Conservation (phyloP, 1,140 invertebrate genomes). For the Pogonomyrmex californicus region DNA sequence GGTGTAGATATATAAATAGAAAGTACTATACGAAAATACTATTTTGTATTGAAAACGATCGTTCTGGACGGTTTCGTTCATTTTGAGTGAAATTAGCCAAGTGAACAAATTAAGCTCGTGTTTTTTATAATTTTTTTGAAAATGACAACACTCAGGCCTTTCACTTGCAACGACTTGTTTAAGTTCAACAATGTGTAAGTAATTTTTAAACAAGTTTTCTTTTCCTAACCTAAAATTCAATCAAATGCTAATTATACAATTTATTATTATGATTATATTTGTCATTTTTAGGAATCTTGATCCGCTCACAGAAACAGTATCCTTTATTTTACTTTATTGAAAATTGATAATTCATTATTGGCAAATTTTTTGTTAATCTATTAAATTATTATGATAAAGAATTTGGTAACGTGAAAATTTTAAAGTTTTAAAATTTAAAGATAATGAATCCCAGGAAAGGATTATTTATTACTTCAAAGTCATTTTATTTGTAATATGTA, state of each 20-base stretch:
- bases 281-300: constrained; percentile 95
- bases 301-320: constrained; percentile 97
- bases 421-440: neutral
- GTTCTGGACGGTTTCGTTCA: neutral
- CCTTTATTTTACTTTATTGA: constrained; percentile 83
- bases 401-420: neutral
- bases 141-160: constrained; percentile 97
- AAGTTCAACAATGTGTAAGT: constrained; percentile 98
- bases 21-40: neutral
- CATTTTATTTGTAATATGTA: neutral
- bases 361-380: neutral
- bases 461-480: neutral
- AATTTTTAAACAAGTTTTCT: neutral
- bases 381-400: neutral
- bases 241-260: neutral
- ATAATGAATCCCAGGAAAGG: neutral
- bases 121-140: constrained; percentile 38
- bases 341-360: constrained; percentile 12
- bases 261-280: constrained; percentile 38
- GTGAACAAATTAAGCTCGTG: neutral
- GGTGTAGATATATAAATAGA: too few species aligned
- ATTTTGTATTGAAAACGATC: neutral
- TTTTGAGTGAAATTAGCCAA: neutral
- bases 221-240: constrained; percentile 53
- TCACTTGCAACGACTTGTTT: constrained; percentile 97